phyloP scores from a whole-genome alignment of 2,888 invertebrate genomes.

The Nephrotoma appendiculata region DNA sequence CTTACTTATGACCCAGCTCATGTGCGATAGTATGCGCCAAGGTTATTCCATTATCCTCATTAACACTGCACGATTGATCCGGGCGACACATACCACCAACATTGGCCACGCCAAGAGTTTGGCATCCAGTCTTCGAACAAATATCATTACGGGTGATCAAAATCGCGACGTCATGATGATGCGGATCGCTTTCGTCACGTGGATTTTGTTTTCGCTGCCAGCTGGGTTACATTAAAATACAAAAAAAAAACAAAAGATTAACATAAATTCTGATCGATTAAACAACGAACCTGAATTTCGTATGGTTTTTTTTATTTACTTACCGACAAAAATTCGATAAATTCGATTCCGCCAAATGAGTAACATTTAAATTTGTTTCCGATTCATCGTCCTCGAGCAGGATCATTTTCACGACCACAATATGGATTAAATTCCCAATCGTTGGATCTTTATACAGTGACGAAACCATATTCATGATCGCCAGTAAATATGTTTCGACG shows the following conservation, averaged over 20 bases:
- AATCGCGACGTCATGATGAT: slow-evolving; percentile 83
- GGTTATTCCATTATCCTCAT: slow-evolving; percentile 80
- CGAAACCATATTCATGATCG: slow-evolving; percentile 88
- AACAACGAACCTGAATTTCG: slow-evolving; percentile 2
- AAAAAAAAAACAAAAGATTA: slow-evolving; percentile 6
- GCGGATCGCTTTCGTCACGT: slow-evolving; percentile 60
- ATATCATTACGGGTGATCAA: slow-evolving; percentile 68
- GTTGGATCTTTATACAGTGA: slow-evolving; percentile 74
- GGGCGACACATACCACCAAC: slow-evolving; percentile 81
- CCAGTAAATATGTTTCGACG: slow-evolving; percentile 72
- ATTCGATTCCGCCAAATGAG: slow-evolving; percentile 69
- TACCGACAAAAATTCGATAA: slow-evolving; percentile 66
- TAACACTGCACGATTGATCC: slow-evolving; percentile 73
- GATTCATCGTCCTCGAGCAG: slow-evolving; percentile 49
- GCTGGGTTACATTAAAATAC: slow-evolving; percentile 18
- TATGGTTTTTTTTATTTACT: slow-evolving; percentile 11
- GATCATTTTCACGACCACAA: slow-evolving; percentile 76
- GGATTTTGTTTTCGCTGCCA: slow-evolving; percentile 70
- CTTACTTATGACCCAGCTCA: slow-evolving; percentile 86
- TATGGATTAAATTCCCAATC: slow-evolving; percentile 80
- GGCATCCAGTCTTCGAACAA: slow-evolving; percentile 40
- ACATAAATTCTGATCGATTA: not conserved
- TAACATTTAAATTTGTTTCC: slow-evolving; percentile 50
- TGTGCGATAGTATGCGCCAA: slow-evolving; percentile 82
- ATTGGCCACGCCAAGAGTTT: slow-evolving; percentile 73